Base-by-base conservation (phyloP, 2,113 vertebrate species). In the Siphamia tubifer region DNA sequence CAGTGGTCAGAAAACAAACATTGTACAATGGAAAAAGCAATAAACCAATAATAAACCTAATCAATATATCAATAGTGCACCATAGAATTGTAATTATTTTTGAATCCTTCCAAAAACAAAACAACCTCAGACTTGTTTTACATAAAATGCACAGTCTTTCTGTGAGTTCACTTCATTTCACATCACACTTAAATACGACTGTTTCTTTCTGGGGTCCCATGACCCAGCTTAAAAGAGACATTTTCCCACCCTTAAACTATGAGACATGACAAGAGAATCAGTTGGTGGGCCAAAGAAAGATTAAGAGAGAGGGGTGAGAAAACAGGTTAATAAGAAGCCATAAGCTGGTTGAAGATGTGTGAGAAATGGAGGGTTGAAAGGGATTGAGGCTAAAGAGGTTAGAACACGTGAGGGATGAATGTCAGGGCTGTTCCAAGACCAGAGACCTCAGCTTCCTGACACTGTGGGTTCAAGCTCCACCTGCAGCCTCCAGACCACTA, bases 271-370 rank as follows among this genome's bases (percentile, higher is more conserved):
- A 31, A 58, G 36, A 61, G 80, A 75, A 81, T 77, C 55, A 51
- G 51, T 64, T 67, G 81, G 81, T 58, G 79, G 71, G 79, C 68
- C 45, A 77, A 70, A 34, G 34, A 65, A 44, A 74, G 88, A 87
- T 91, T 85, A 84, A 48, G 48, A 49, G 61, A 7, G 35, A 34
- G 64, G 77, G 77, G 87, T 82, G 84, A 85, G 83, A 90, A 86
- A 87, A 88, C 73, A 57, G 65, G 80, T 85, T 85, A 83, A 85
- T 83, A 78, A 77, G 77, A 71, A 61, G 44, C 55, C 1, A 0
- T 87, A 85, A 89, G 79, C 87, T 45, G 80, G 62, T 82, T 84
- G 75, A 83, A 89, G 77, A 91, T 85, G 89, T 90, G 89, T 90
- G 89, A 90, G 86, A 91, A 91, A 80, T 58, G 13, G 61, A 82